These are phyloP conservation scores for Chiroxiphia lanceolata DNA, from an alignment of 2,797 vertebrate genomes.

Conservation along the genomic window DNA sequence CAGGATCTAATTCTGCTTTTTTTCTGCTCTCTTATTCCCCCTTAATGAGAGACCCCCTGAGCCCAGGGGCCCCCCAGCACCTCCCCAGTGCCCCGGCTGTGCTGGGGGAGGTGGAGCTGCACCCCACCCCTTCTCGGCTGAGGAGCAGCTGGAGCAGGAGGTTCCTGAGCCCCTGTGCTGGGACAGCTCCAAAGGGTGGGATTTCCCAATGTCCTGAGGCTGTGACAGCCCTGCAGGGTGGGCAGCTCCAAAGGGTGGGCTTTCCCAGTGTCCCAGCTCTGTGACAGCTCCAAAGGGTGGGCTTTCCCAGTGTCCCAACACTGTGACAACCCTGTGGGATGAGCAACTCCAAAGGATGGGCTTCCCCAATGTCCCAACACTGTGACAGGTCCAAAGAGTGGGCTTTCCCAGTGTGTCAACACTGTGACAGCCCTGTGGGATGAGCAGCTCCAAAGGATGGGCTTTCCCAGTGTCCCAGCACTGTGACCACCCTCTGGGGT, in stretches of 20 bases:
- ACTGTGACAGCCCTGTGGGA: background rate
- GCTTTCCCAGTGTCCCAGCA: too few relatives aligned
- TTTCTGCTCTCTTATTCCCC: background rate
- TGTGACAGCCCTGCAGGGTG: background rate
- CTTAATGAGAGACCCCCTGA: background rate
- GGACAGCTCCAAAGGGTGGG: background rate
- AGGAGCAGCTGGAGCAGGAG: background rate
- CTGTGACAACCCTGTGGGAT: background rate
- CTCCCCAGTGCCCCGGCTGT: background rate
- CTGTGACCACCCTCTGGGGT: background rate
- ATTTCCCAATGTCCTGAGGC: accelerated
- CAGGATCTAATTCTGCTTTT: background rate
- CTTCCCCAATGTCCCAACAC: background rate
- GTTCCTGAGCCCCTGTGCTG: background rate
- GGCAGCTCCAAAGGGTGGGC: background rate
- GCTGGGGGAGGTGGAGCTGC: background rate
- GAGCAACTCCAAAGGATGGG: too few relatives aligned
- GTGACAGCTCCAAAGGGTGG: background rate
- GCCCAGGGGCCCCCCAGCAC: background rate
- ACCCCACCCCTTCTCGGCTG: background rate
- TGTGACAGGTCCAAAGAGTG: too few relatives aligned
- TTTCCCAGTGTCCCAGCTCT: background rate
- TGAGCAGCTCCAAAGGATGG: too few relatives aligned
- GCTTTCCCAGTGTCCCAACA: background rate
- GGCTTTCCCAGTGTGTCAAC: too few relatives aligned